Percentiles rank a stretch among this genome's conserved stretches.
Conservation (phyloP, 2,113 vertebrate genomes). For the Trogon melanurus region DNA sequence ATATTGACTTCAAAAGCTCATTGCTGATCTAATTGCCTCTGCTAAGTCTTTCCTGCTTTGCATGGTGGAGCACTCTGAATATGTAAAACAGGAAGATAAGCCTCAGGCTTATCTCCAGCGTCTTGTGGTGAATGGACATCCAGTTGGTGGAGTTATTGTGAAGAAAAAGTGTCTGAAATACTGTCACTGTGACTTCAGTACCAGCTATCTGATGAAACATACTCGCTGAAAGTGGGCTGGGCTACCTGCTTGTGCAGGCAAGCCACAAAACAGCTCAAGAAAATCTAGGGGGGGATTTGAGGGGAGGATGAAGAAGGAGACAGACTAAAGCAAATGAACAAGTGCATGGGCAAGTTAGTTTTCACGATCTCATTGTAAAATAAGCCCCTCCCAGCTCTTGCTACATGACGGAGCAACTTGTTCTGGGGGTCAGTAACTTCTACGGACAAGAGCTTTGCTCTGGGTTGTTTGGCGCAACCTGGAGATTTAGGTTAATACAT, state of each 20-base stretch:
- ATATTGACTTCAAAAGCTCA: background rate
- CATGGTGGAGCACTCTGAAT: background rate
- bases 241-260: background rate
- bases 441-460: background rate
- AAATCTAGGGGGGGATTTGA: background rate
- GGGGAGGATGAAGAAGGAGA: background rate
- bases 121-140: background rate
- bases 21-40: background rate
- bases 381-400: background rate
- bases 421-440: background rate
- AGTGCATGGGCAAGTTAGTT: background rate
- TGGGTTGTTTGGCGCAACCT: background rate
- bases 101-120: background rate
- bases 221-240: accelerated
- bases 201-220: background rate
- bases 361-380: background rate
- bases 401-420: background rate
- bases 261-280: background rate
- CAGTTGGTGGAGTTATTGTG: background rate
- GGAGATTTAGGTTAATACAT: background rate
- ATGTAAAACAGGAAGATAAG: background rate
- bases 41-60: background rate
- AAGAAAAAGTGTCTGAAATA: background rate
- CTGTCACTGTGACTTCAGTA: background rate
- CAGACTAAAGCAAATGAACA: background rate